Base-by-base conservation (phyloP, 2,888 invertebrate genomes). In the Mimachlamys varia region DNA sequence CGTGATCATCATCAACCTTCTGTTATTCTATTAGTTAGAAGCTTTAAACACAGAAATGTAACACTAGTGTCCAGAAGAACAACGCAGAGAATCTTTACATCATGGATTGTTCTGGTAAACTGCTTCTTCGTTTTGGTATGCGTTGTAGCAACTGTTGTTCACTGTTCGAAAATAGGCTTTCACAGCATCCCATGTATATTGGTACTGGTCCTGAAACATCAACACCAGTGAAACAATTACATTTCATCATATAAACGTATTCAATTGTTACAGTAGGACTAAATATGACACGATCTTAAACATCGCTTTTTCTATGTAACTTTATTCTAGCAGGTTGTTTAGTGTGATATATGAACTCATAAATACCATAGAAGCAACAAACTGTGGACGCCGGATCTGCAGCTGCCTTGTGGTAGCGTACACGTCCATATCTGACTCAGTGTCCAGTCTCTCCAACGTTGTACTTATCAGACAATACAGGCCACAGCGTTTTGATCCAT, bases 361-460 rank as follows among this genome's bases (percentile, higher is more conserved):
- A 53, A 12, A 17, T 62, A 62, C 62, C 62, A n/a, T 17, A 7
- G 62, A 22, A 17, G 62, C 22, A 22, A 62, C 22, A 1, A 62
- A 62, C 22, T 62, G n/a, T 62, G 62, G 62, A 7, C 62, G 62
- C 62, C 62, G 17, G 17, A 62, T 62, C n/a, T 62, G 62, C 7
- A 62, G 62, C 62, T 62, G 62, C 22, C 62, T 62, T 22, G 62
- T 62, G 22, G 62, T 62, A 62, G 62, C 62, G n/a, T 62, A 62
- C 22, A 62, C 0, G n/a, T 62, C 62, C 5, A 62, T 22, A 7
- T 62, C 62, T 7, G 22, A 7, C 22, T 62, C 62, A 1, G 22
- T 22, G 22, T 62, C 62, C n/a, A 62, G n/a, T n/a, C 62, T 62
- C 62, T 62, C 62, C 22, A 62, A 22, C 62, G 22, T 62, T 22